phyloP scores from a whole-genome alignment of 2,888 invertebrate genomes.

The Melanchra persicariae region DNA sequence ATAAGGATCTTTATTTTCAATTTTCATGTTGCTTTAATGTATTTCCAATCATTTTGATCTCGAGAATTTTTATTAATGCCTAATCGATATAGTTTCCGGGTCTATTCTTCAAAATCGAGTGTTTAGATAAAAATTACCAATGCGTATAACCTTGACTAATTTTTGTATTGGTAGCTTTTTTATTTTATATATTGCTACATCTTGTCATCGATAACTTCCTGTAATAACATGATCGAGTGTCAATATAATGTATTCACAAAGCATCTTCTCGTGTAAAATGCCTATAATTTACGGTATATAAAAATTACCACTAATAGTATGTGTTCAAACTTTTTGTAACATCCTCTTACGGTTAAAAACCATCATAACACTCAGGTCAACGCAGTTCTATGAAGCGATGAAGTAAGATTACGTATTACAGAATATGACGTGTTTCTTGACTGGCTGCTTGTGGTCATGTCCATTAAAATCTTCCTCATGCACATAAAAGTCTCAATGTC shows the following conservation, averaged over 20 bases:
- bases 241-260: too few relatives aligned
- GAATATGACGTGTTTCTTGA: conserved; percentile 19
- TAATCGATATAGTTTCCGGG: conserved; percentile 23
- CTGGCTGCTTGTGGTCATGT: conserved; percentile 18
- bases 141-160: conserved; percentile 7
- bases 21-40: conserved; percentile 6
- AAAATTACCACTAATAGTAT: neutral
- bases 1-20: neutral
- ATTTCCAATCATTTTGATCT: conserved; percentile 2
- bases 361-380: conserved; percentile 2
- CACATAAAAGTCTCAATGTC: conserved; percentile 25
- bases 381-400: conserved; percentile 39
- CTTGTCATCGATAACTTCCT: conserved; percentile 9
- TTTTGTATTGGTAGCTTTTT: conserved; percentile 26
- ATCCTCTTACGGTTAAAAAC: neutral
- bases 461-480: conserved; percentile 41
- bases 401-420: conserved; percentile 27
- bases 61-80: conserved; percentile 5
- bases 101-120: conserved; percentile 15
- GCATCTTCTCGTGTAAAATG: neutral
- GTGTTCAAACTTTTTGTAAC: neutral
- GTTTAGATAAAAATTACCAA: conserved; percentile 14
- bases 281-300: neutral
- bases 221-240: neutral
- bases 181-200: conserved; percentile 13